A percentile compares a stretch with the other conserved stretches of the same genome.
phyloP scores from a whole-genome alignment of 2,888 invertebrate species.

The Nematopogon swammerdamellus region DNA sequence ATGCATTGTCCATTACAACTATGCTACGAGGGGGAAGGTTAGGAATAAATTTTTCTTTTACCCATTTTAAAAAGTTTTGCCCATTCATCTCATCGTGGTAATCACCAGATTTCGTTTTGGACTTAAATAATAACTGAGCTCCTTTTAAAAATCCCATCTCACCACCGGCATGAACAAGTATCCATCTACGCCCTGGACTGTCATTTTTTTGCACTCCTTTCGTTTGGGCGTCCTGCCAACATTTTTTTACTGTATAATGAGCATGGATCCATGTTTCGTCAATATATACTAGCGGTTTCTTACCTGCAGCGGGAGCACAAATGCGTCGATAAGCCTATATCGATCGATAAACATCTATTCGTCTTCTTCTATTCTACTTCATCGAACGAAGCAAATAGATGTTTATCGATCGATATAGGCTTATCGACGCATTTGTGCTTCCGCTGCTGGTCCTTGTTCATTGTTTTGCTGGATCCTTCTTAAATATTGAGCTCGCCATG shows the following conservation, averaged over 20 bases:
- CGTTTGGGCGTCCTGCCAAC: neutral
- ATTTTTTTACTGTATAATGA: neutral
- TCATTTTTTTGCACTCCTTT: neutral
- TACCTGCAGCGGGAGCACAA: no score
- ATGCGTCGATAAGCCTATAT: no score
- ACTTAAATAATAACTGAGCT: neutral
- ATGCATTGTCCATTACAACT: constrained; percentile 4
- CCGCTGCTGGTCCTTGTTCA: neutral
- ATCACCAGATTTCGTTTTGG: neutral
- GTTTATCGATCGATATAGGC: no score
- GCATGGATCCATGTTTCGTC: neutral
- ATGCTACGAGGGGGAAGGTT: neutral
- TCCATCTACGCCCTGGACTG: neutral
- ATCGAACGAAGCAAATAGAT: no score
- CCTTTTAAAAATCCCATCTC: constrained; percentile 1
- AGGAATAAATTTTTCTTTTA: constrained; percentile 3
- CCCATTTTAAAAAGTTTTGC: constrained; percentile 1
- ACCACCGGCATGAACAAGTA: neutral
- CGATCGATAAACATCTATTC: no score
- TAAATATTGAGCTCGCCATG: constrained; percentile 3
- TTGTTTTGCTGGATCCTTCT: constrained; percentile 2
- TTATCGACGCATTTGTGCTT: no score
- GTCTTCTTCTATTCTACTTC: no score
- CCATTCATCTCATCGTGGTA: neutral
- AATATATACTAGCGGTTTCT: neutral